These are phyloP conservation scores for Hymenochirus boettgeri DNA, from an alignment of 2,113 vertebrate species.

Conservation along the genomic window DNA sequence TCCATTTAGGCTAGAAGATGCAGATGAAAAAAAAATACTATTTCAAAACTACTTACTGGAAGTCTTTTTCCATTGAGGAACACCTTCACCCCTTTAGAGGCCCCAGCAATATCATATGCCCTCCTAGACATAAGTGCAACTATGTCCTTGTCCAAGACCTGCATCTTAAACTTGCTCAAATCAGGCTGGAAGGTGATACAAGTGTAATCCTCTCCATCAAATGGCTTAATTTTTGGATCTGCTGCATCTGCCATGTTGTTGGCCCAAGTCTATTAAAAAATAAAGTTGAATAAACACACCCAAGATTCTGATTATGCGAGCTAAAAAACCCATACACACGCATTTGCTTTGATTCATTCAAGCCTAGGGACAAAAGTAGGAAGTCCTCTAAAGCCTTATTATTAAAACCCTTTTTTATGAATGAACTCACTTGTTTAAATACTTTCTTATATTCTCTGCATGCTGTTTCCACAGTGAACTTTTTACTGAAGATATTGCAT, in stretches of 20 bases:
- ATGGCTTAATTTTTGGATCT: slow-evolving; percentile 74
- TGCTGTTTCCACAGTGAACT: slow-evolving; percentile 95
- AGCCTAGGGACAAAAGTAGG: too few species aligned
- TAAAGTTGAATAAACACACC: too few species aligned
- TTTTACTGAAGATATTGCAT: slow-evolving; percentile 96
- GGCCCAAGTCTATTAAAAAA: slow-evolving; percentile 78
- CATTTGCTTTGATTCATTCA: too few species aligned
- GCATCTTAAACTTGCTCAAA: slow-evolving; percentile 94
- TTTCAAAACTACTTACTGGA: slow-evolving; percentile 68
- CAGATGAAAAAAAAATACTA: too few species aligned
- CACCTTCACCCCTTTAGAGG: slow-evolving; percentile 82
- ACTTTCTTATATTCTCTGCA: slow-evolving; percentile 80
- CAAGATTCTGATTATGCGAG: too few species aligned
- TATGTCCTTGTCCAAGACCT: slow-evolving; percentile 82
- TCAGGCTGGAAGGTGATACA: slow-evolving; percentile 93
- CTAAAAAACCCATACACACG: too few species aligned
- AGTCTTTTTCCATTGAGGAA: slow-evolving; percentile 86
- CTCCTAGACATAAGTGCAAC: slow-evolving; percentile 91
- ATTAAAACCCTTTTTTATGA: too few species aligned
- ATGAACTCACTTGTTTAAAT: slow-evolving; percentile 83
- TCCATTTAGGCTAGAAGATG: too few species aligned
- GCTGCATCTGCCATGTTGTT: slow-evolving; percentile 85
- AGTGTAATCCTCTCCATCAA: slow-evolving; percentile 85
- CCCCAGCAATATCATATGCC: slow-evolving; percentile 90
- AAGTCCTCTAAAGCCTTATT: too few species aligned